These are phyloP conservation scores for Sternotherus odoratus DNA, from an alignment of 2,797 vertebrate species.

Conservation along the genomic window DNA sequence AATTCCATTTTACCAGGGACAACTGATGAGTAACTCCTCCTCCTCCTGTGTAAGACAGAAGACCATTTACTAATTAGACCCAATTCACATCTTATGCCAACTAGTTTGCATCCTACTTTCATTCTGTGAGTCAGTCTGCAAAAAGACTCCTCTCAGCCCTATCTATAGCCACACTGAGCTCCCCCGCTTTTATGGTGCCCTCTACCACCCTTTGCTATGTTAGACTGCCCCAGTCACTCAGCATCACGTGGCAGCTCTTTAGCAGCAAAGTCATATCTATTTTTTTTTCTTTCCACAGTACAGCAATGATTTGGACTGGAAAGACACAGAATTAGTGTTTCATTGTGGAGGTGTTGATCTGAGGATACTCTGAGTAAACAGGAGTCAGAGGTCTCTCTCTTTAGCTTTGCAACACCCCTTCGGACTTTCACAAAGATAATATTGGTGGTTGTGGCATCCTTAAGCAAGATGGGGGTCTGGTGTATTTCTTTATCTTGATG, in stretches of 20 bases:
- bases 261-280: neutral
- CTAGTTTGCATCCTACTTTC: neutral
- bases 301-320: neutral
- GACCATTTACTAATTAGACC: neutral
- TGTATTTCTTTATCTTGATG: neutral
- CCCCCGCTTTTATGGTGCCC: neutral
- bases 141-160: too few species aligned
- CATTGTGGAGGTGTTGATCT: neutral
- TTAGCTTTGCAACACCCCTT: neutral
- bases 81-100: neutral
- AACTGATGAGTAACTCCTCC: neutral
- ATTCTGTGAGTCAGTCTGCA: neutral
- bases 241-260: neutral
- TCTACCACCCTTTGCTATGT: fast-evolving
- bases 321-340: neutral
- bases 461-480: fast-evolving
- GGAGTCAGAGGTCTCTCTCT: fast-evolving
- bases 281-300: fast-evolving
- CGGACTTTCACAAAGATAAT: neutral
- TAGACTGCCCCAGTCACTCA: neutral
- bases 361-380: neutral
- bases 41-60: neutral
- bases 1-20: neutral
- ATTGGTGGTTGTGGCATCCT: neutral
- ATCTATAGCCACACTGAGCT: neutral